A percentile compares a stretch with the other conserved stretches of the same genome.
Conservation (phyloP, 1,140 invertebrate species). For the Sycophaga agraensis region DNA sequence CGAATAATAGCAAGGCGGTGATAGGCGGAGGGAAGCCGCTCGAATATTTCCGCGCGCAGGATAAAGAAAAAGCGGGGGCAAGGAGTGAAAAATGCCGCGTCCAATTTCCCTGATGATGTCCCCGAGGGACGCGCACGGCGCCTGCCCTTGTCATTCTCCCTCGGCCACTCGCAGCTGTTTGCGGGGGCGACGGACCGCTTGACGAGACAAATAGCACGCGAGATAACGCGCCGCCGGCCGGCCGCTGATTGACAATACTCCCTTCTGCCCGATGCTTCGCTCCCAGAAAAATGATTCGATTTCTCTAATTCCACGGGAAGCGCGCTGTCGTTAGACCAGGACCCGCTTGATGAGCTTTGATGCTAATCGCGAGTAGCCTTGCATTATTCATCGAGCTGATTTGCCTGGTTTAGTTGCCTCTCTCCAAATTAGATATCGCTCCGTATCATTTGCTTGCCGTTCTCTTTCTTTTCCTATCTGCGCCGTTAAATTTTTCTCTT, state of each 20-base stretch:
- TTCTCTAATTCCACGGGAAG: too few species aligned
- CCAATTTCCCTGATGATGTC: slow-evolving; percentile 56
- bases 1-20: not conserved
- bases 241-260: slow-evolving; percentile 31
- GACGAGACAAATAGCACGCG: slow-evolving; percentile 51
- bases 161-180: slow-evolving; percentile 10
- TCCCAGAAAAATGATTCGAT: too few species aligned
- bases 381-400: slow-evolving; percentile 23
- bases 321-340: too few species aligned
- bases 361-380: slow-evolving; percentile 1
- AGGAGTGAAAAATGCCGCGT: slow-evolving; percentile 52
- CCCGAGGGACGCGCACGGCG: slow-evolving; percentile 38
- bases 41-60: slow-evolving; percentile 38
- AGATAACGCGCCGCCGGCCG: slow-evolving; percentile 40
- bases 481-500: too few species aligned
- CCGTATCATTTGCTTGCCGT: too few species aligned
- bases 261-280: slow-evolving; percentile 1
- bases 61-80: too few species aligned
- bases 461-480: too few species aligned
- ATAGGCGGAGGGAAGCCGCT: not conserved
- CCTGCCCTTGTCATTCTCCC: slow-evolving; percentile 31
- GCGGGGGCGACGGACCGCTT: slow-evolving; percentile 25
- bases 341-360: not conserved
- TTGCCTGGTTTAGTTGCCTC: slow-evolving; percentile 12
- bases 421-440: too few species aligned